Evolutionary conservation across 2,113 vertebrate species (phyloP).

Genomic region (Zosterops pallidus): DNA sequence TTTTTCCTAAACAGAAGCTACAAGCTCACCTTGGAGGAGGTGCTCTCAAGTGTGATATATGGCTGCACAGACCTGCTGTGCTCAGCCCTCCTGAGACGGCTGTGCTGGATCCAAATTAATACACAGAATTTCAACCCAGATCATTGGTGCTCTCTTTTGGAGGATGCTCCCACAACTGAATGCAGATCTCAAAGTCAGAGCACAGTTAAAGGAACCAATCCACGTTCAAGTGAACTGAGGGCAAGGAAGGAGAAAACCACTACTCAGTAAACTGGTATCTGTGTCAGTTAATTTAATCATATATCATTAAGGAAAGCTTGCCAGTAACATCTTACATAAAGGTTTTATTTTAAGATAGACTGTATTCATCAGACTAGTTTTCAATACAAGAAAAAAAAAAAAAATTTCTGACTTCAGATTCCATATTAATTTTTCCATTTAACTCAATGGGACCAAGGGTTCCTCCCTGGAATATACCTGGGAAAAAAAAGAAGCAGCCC

Average conservation of each 20-base stretch:
- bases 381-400: neutral
- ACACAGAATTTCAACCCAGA: neutral
- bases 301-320: neutral
- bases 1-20: neutral
- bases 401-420: neutral
- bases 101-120: neutral
- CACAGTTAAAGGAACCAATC: neutral
- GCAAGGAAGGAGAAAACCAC: neutral
- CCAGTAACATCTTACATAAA: neutral
- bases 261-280: neutral
- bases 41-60: neutral
- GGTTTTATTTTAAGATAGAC: neutral
- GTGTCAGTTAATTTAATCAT: neutral
- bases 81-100: neutral
- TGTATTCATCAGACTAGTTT: neutral
- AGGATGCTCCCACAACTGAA: neutral
- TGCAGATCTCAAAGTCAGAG: neutral
- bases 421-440: neutral
- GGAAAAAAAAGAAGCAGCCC: neutral
- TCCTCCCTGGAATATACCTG: neutral
- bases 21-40: constrained; percentile 10
- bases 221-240: neutral
- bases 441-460: neutral
- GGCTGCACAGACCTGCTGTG: neutral
- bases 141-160: neutral